Conservation (phyloP, 1,140 invertebrate species). For the Zophobas morio region DNA sequence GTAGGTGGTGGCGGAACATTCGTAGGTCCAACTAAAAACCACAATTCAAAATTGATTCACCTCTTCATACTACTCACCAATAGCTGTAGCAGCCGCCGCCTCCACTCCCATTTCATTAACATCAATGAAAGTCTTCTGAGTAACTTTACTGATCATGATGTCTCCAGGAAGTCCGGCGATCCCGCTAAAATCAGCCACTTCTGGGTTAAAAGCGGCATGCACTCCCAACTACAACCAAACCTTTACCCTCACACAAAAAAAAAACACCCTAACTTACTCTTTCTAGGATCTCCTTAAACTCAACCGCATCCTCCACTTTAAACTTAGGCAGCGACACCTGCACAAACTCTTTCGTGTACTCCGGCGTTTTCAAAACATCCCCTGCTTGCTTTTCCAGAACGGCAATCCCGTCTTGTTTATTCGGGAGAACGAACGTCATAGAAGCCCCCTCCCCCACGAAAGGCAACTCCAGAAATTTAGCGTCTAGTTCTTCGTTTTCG, state of each 20-base stretch:
- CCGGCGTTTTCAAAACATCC: conserved; percentile 52
- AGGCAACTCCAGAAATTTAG: conserved; percentile 72
- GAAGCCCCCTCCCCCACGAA: conserved; percentile 73
- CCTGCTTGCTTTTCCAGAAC: conserved; percentile 59
- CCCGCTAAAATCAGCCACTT: conserved; percentile 70
- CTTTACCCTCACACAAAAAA: not conserved
- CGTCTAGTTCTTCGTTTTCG: conserved; percentile 68
- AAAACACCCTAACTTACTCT: conserved; percentile 59
- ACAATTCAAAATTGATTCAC: no score
- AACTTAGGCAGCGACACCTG: conserved; percentile 67
- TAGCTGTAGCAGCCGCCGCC: conserved; percentile 79
- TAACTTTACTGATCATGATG: conserved; percentile 72
- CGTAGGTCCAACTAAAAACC: not conserved
- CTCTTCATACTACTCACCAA: conserved; percentile 50
- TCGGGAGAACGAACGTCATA: conserved; percentile 78
- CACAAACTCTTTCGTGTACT: conserved; percentile 55
- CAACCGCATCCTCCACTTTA: conserved; percentile 66
- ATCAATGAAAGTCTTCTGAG: conserved; percentile 82
- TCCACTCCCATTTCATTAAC: conserved; percentile 84
- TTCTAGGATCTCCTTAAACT: conserved; percentile 64
- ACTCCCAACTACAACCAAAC: conserved; percentile 69
- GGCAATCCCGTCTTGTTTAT: conserved; percentile 72
- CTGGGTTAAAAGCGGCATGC: conserved; percentile 67
- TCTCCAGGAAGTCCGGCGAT: conserved; percentile 63
- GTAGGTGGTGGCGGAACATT: not conserved